Conservation (phyloP, 2,797 vertebrate genomes). For the Trachops cirrhosus region DNA sequence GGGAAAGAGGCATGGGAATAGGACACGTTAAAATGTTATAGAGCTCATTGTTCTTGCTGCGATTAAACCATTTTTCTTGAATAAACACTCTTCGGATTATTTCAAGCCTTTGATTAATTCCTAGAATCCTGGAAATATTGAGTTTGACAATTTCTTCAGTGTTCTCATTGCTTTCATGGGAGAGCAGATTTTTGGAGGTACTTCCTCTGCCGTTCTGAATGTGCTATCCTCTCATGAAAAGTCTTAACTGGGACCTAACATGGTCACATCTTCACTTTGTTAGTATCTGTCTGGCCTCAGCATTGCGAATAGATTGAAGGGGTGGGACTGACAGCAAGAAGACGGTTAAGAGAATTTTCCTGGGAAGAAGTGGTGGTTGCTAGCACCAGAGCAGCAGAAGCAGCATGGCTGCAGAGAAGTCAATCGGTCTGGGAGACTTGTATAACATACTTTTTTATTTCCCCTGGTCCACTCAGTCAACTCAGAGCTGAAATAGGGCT, state of each 20-base stretch:
- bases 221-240: not conserved
- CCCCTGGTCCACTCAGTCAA: not conserved
- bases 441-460: not conserved
- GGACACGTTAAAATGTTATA: not conserved
- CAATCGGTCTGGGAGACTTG: not conserved
- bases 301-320: not conserved
- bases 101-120: conserved; percentile 7
- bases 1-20: not conserved
- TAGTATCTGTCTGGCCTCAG: not conserved
- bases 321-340: not conserved
- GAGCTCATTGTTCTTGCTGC: not conserved
- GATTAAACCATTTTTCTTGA: conserved; percentile 1
- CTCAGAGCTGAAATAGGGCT: not conserved
- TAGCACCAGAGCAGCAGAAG: not conserved
- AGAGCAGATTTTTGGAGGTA: not conserved
- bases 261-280: not conserved
- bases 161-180: not conserved
- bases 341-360: not conserved
- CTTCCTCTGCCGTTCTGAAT: not conserved
- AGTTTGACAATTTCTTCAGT: not conserved
- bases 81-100: not conserved
- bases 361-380: not conserved
- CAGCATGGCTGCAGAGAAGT: not conserved
- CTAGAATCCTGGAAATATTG: conserved; percentile 13
- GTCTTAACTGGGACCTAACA: not conserved